Conservation (phyloP, 2,797 vertebrate species). For the Chiloscyllium punctatum region DNA sequence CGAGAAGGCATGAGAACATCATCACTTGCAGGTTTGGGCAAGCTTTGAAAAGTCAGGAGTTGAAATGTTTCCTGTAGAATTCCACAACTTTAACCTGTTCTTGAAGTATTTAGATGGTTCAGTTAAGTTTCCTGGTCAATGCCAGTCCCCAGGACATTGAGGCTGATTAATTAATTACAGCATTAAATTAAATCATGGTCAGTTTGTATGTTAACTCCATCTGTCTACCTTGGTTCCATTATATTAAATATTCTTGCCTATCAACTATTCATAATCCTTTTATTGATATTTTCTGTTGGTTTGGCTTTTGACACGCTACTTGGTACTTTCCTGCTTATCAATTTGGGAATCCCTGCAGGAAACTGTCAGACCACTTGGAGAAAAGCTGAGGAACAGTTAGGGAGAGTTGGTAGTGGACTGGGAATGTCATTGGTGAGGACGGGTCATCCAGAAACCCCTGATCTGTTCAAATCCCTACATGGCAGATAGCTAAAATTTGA, state of each 20-base stretch:
- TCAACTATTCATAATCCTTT: neutral
- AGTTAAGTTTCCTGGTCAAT: neutral
- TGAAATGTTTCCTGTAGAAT: neutral
- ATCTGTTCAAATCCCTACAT: too few species aligned
- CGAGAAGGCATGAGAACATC: too few species aligned
- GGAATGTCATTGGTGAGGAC: too few species aligned
- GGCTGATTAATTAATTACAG: too few species aligned
- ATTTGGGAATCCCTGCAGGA: neutral
- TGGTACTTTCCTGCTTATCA: neutral
- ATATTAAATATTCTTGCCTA: neutral
- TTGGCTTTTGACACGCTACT: neutral
- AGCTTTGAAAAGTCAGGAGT: neutral
- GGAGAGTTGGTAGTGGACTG: too few species aligned
- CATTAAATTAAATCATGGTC: too few species aligned
- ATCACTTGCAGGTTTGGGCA: neutral
- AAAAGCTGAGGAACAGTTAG: neutral
- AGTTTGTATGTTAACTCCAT: neutral
- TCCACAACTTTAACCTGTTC: neutral
- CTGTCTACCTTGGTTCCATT: neutral
- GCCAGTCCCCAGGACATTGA: too few species aligned
- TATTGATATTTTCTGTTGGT: neutral
- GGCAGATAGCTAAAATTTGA: too few species aligned
- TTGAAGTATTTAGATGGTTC: neutral
- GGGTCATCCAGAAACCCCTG: too few species aligned
- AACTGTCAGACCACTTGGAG: neutral